phyloP scores from a whole-genome alignment of 1,140 invertebrate genomes.

The Lepidurus apus region DNA sequence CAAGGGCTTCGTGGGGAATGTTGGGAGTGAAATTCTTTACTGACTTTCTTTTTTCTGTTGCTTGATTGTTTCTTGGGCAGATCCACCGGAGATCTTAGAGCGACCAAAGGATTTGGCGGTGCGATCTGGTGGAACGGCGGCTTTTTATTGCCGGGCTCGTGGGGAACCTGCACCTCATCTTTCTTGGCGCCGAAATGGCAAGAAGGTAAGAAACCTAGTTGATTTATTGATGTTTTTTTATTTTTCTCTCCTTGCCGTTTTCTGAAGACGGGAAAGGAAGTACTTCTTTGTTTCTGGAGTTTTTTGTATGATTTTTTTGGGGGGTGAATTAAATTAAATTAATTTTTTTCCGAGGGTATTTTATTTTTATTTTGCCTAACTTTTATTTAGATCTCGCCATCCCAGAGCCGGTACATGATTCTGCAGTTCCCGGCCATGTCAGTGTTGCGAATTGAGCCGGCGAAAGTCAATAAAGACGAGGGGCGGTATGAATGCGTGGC shows the following conservation, averaged over 20 bases:
- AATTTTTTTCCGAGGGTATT: not conserved
- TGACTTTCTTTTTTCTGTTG: not conserved
- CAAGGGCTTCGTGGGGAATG: not conserved
- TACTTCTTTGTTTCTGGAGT: not conserved
- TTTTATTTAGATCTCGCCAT: constrained; percentile 34
- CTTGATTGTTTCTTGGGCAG: constrained; percentile 53
- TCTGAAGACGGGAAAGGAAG: not conserved
- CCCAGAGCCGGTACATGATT: constrained; percentile 43
- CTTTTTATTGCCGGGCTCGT: constrained; percentile 88
- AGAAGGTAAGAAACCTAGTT: constrained; percentile 54
- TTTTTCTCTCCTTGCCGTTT: constrained; percentile 34
- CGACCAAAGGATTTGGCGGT: constrained; percentile 81
- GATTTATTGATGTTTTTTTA: not conserved
- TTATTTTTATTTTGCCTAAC: not conserved
- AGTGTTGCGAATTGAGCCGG: constrained; percentile 86
- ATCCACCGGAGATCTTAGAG: constrained; percentile 83
- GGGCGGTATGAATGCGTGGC: constrained; percentile 91
- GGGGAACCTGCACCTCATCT: constrained; percentile 67
- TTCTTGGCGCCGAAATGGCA: constrained; percentile 71
- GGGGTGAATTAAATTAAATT: not conserved
- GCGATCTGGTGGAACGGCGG: constrained; percentile 79
- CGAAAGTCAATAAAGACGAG: constrained; percentile 72
- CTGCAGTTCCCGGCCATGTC: constrained; percentile 60
- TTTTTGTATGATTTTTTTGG: not conserved
- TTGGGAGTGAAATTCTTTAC: not conserved